Evolutionary conservation across 2,888 invertebrate species (phyloP).

Genomic region (Cataglyphis rosenhaueri): DNA sequence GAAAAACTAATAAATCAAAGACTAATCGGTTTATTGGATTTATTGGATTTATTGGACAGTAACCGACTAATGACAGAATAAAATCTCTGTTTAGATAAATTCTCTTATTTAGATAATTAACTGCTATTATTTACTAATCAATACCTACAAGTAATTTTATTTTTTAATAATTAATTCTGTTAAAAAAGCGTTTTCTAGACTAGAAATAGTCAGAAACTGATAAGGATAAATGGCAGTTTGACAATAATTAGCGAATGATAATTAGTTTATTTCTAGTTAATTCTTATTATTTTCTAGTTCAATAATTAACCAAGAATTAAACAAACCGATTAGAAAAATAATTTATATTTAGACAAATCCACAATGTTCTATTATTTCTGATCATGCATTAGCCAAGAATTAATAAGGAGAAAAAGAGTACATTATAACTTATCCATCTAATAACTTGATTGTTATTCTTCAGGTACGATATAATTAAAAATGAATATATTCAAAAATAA

Average conservation of each 20-base stretch:
- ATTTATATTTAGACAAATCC: too few relatives aligned
- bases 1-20: background rate
- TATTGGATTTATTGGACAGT: background rate
- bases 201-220: background rate
- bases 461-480: background rate
- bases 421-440: too few relatives aligned
- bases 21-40: background rate
- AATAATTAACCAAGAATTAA: too few relatives aligned
- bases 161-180: background rate
- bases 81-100: background rate
- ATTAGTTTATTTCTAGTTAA: too few relatives aligned
- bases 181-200: background rate
- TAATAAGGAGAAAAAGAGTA: too few relatives aligned
- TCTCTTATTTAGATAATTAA: background rate
- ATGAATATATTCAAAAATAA: background rate
- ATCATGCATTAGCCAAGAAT: too few relatives aligned
- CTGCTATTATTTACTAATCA: background rate
- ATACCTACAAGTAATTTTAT: background rate
- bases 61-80: background rate
- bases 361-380: too few relatives aligned
- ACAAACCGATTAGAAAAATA: too few relatives aligned
- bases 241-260: background rate
- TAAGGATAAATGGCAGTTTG: too few relatives aligned
- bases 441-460: too few relatives aligned
- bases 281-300: too few relatives aligned